These are phyloP conservation scores for Eurystomus gularis DNA, from an alignment of 2,113 vertebrate species.

Conservation along the genomic window DNA sequence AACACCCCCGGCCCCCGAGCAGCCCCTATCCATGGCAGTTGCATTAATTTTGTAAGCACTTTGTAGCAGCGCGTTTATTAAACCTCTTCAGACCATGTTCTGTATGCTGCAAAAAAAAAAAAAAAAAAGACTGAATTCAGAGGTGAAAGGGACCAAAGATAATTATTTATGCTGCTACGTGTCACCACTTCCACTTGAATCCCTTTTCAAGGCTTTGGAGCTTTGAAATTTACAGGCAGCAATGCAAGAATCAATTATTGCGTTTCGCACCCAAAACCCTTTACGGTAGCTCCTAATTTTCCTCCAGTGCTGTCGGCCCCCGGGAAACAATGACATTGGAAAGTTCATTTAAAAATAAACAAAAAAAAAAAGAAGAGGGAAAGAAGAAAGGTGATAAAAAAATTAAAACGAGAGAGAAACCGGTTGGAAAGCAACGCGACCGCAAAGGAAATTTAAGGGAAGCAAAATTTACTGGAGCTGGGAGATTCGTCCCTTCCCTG, in stretches of 20 bases:
- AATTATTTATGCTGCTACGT: slow-evolving; percentile 68
- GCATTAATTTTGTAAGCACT: slow-evolving; percentile 34
- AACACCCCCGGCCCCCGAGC: background rate
- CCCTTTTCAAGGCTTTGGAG: slow-evolving; percentile 53
- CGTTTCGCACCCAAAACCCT: slow-evolving; percentile 7
- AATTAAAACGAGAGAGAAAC: background rate
- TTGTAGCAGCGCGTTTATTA: slow-evolving; percentile 13
- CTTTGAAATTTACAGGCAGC: slow-evolving; percentile 52
- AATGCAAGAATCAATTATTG: background rate
- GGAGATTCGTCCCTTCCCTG: background rate
- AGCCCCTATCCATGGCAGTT: slow-evolving; percentile 35
- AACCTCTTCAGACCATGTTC: slow-evolving; percentile 43
- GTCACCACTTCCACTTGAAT: slow-evolving; percentile 44
- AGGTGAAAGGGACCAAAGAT: slow-evolving; percentile 64
- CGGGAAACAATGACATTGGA: background rate
- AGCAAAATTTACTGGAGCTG: background rate
- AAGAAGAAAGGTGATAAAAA: background rate
- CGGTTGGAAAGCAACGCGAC: background rate
- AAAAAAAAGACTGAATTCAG: slow-evolving; percentile 47
- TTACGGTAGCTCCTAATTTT: slow-evolving; percentile 21
- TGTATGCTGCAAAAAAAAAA: slow-evolving; percentile 9
- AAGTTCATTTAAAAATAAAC: background rate
- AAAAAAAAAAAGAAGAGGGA: background rate
- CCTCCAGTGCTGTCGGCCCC: background rate
- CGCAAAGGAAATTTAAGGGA: background rate